Base-by-base conservation (phyloP, 2,797 vertebrate species). In the Decapterus maruadsi region DNA sequence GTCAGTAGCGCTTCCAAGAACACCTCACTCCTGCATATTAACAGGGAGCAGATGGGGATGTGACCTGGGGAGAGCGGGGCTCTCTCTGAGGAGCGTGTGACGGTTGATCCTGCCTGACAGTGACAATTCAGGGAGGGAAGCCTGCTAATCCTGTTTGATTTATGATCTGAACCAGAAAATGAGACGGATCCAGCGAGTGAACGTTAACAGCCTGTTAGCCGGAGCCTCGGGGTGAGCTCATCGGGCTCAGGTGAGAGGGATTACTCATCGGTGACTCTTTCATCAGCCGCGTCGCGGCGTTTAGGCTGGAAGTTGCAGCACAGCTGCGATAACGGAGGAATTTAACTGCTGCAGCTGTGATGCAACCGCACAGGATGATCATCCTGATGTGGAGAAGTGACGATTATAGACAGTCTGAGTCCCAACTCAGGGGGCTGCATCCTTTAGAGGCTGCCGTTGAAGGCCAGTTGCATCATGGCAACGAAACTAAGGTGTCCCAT, bases 121-220 rank as follows among this genome's bases (percentile, higher is more conserved):
- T 58, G 8, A 66, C 68, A 55, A 82, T 77, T 73, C 54, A 34
- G 54, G 26, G 81, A 80, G 78, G 48, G 73, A 81, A 11, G 64
- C 67, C 66, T 46, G 75, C 75, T 88, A 88, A 90, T 85, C 78
- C 75, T 55, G 83, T 78, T 81, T 88, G 86, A 90, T 90, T 87
- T 78, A 84, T 76, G 77, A 87, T 86, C 62, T 80, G 78, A 81
- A 83, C 74, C 78, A 81, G 77, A 89, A 84, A 86, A 87, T 38
- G 34, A 85, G 77, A 78, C 20, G 0, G 42, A 65, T 71, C 61
- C 75, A 42, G 22, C 16, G 26, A 68, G 65, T 13, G 64, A 80
- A 72, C 20, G 31, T 73, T 68, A 26, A 42, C 12, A 3, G 65
- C 34, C 68, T 16, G 82, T 78, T 72, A 69, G 67, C 53, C 29